Conservation (phyloP, 1,140 invertebrate genomes). For the Pantala flavescens region DNA sequence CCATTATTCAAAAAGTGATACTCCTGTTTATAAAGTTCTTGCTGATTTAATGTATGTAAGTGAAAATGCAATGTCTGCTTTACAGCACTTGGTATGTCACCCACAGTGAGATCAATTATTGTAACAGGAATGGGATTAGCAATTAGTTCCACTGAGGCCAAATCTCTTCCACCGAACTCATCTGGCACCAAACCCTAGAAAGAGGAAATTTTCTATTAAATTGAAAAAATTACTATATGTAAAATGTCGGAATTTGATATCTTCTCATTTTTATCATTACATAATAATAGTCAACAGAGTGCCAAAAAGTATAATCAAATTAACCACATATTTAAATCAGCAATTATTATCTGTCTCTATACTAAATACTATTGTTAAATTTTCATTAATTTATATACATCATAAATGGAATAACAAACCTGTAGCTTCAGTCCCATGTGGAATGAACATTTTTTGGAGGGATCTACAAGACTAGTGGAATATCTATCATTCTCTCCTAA, state of each 20-base stretch:
- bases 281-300: too few species aligned
- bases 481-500: conserved; percentile 16
- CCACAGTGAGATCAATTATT: conserved; percentile 16
- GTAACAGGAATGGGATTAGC: conserved; percentile 18
- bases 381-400: too few species aligned
- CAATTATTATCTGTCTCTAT: too few species aligned
- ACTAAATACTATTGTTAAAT: too few species aligned
- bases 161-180: conserved; percentile 20
- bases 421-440: conserved; percentile 18
- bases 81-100: conserved; percentile 11
- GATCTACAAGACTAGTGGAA: conserved; percentile 17
- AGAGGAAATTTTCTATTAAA: not conserved
- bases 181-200: conserved; percentile 18
- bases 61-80: conserved; percentile 16
- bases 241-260: too few species aligned
- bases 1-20: not conserved
- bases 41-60: not conserved
- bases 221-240: too few species aligned
- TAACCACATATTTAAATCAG: too few species aligned
- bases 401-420: not conserved
- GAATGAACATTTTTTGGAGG: conserved; percentile 17
- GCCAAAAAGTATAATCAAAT: too few species aligned
- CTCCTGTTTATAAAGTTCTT: not conserved
- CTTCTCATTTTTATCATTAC: too few species aligned
- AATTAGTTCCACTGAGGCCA: conserved; percentile 17